phyloP scores from a whole-genome alignment of 1,140 invertebrate genomes.

The Drosophila miranda region DNA sequence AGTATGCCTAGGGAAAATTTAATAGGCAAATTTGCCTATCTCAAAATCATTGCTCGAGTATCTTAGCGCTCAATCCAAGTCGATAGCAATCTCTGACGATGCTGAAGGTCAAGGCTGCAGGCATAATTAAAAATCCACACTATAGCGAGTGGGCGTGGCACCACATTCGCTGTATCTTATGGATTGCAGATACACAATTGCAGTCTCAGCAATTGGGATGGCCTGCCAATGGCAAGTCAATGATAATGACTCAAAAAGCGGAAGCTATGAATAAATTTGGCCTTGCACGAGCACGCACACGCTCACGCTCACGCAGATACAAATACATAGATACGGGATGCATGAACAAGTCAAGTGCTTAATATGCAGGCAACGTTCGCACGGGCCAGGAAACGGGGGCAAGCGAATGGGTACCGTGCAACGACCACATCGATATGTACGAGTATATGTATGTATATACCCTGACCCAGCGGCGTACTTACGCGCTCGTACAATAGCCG shows the following conservation, averaged over 20 bases:
- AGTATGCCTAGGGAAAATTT: conserved; percentile 13
- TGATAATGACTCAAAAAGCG: conserved; percentile 70
- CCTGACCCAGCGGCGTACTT: conserved; percentile 27
- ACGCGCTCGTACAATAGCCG: background rate
- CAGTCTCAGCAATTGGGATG: background rate
- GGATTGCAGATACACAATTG: conserved; percentile 12
- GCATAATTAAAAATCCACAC: conserved; percentile 2
- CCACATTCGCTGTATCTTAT: conserved; percentile 11
- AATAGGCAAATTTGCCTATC: background rate
- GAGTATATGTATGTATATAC: conserved; percentile 21
- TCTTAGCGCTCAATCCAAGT: background rate
- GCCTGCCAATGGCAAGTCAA: conserved; percentile 36
- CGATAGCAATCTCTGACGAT: background rate
- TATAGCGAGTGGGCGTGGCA: background rate
- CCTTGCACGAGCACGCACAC: conserved; percentile 10
- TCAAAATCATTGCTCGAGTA: no score
- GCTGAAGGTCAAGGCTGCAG: background rate
- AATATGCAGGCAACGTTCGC: conserved; percentile 55
- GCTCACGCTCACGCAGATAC: conserved; percentile 16
- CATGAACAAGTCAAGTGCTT: conserved; percentile 41
- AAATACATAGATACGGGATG: conserved; percentile 14
- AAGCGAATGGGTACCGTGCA: conserved; percentile 20
- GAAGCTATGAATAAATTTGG: conserved; percentile 71
- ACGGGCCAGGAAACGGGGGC: background rate
- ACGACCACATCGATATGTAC: conserved; percentile 17